Conservation (phyloP, 2,113 vertebrate genomes). For the Chionomys nivalis region DNA sequence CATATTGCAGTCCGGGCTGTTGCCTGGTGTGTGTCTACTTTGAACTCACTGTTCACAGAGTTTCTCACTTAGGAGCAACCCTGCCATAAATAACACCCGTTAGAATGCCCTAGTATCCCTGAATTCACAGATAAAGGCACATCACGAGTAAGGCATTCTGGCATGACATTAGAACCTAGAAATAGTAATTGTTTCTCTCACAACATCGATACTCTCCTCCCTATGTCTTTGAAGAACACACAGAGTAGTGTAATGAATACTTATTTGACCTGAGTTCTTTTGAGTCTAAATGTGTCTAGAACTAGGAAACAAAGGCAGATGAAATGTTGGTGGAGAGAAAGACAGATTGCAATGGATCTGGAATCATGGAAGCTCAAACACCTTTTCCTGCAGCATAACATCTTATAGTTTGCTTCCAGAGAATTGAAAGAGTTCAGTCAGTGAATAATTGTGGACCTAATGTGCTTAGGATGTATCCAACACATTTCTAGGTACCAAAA, state of each 20-base stretch:
- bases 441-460: background rate
- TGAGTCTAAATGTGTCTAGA: background rate
- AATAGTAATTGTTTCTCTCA: background rate
- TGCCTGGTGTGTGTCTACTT: background rate
- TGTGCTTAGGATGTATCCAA: background rate
- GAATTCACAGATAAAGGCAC: background rate
- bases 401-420: background rate
- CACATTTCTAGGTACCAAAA: background rate
- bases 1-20: background rate
- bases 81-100: background rate
- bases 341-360: background rate
- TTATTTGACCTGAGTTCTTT: constrained; percentile 9
- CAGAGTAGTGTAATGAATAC: background rate
- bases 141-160: background rate
- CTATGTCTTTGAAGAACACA: background rate
- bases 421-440: background rate
- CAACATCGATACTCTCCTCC: background rate
- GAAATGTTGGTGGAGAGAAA: background rate
- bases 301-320: constrained; percentile 25
- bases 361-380: background rate
- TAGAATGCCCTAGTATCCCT: background rate
- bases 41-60: background rate
- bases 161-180: background rate
- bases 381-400: background rate
- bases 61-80: background rate